These are phyloP conservation scores for Solenodon paradoxus DNA, from an alignment of 2,113 vertebrate genomes.

Conservation along the genomic window DNA sequence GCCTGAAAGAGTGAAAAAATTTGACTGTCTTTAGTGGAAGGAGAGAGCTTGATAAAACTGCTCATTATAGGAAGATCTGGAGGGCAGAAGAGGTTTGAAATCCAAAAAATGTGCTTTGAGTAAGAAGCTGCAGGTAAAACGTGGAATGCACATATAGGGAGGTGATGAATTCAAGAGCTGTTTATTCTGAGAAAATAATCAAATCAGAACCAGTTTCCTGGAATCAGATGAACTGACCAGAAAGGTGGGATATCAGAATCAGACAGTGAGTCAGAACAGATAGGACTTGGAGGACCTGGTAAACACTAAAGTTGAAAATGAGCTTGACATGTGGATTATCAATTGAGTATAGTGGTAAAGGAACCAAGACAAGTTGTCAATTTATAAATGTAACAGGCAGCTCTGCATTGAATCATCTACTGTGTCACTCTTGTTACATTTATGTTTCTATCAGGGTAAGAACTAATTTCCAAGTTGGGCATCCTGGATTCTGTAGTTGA, in stretches of 20 bases:
- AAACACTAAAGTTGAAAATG: background rate
- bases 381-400: background rate
- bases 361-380: background rate
- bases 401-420: background rate
- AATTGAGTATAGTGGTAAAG: background rate
- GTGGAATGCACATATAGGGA: background rate
- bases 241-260: background rate
- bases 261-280: background rate
- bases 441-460: background rate
- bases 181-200: conserved; percentile 22
- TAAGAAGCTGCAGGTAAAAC: background rate
- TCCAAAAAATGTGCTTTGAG: conserved; percentile 6
- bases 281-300: background rate
- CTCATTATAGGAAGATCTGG: background rate
- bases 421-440: background rate
- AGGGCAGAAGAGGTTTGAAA: background rate
- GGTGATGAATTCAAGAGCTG: background rate
- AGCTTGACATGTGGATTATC: background rate
- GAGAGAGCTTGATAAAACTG: background rate
- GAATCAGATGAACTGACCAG: background rate
- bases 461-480: background rate
- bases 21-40: background rate
- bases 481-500: background rate
- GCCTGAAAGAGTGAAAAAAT: background rate
- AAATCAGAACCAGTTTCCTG: conserved; percentile 18